A percentile compares a stretch with the other conserved stretches of the same genome.
These are phyloP conservation scores for Caranx ignobilis DNA, from an alignment of 2,113 vertebrate species.

Conservation along the genomic window DNA sequence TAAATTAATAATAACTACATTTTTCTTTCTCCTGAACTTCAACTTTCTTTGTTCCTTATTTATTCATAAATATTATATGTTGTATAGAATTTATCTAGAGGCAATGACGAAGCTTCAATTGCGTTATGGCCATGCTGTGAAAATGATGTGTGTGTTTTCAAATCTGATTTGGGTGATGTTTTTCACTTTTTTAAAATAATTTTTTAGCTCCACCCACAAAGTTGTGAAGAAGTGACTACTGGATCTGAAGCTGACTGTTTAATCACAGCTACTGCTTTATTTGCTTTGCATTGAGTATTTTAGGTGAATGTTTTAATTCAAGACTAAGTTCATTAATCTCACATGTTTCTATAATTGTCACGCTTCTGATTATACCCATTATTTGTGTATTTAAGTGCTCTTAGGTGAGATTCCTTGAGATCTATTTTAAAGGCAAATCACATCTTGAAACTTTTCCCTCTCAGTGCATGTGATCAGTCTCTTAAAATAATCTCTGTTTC, in stretches of 20 bases:
- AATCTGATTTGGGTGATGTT: neutral
- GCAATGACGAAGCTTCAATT: neutral
- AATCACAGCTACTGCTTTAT: too few species aligned
- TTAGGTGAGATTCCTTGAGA: neutral
- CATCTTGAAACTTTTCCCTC: neutral
- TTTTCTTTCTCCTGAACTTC: neutral
- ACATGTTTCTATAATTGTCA: neutral
- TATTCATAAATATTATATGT: neutral
- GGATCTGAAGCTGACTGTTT: conserved; percentile 15
- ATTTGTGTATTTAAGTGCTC: neutral
- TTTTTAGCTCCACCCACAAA: neutral
- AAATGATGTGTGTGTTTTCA: neutral
- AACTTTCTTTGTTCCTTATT: neutral
- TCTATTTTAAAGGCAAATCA: conserved; percentile 33
- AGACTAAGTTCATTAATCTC: neutral
- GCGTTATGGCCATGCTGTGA: neutral
- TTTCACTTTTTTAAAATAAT: neutral
- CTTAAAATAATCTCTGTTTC: conserved; percentile 46
- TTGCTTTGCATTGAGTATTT: neutral
- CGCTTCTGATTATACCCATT: neutral
- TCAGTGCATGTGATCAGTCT: neutral
- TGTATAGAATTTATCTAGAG: neutral
- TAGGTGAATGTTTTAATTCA: neutral
- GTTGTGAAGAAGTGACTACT: conserved; percentile 12
- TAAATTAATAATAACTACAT: neutral